Conservation (phyloP, 1,140 invertebrate genomes). For the Anastrepha obliqua region DNA sequence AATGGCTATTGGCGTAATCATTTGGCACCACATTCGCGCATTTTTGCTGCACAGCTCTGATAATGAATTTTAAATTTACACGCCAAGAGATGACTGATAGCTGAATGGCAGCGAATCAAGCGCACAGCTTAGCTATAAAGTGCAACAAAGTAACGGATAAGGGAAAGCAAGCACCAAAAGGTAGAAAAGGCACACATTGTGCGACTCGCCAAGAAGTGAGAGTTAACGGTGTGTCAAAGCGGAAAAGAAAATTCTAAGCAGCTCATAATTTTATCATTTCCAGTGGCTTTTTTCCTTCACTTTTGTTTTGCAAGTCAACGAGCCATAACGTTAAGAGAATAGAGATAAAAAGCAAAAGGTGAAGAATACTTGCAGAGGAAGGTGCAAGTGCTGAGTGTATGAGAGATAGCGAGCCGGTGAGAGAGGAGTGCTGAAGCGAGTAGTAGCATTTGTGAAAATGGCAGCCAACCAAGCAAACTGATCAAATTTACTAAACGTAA, state of each 20-base stretch:
- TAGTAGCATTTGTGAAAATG: background rate
- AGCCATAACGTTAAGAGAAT: background rate
- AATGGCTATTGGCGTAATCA: background rate
- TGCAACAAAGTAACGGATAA: background rate
- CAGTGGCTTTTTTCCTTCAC: background rate
- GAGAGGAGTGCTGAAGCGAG: background rate
- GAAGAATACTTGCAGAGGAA: no score
- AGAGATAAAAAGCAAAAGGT: slow-evolving; percentile 17
- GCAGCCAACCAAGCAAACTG: slow-evolving; percentile 34
- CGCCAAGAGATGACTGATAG: background rate
- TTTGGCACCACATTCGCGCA: background rate
- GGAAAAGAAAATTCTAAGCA: background rate
- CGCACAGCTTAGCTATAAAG: background rate
- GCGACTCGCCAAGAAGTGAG: background rate
- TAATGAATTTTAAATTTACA: slow-evolving; percentile 38
- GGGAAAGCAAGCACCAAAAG: background rate
- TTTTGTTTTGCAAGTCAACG: slow-evolving; percentile 40
- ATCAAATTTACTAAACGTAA: background rate
- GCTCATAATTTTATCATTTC: slow-evolving; percentile 43
- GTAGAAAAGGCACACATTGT: background rate
- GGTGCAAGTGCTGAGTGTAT: background rate
- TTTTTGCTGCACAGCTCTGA: background rate
- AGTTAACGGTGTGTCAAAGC: slow-evolving; percentile 23
- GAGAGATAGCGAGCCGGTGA: background rate
- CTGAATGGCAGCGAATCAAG: slow-evolving; percentile 9